These are phyloP conservation scores for Merodon equestris DNA, from an alignment of 2,888 invertebrate genomes.

Conservation along the genomic window DNA sequence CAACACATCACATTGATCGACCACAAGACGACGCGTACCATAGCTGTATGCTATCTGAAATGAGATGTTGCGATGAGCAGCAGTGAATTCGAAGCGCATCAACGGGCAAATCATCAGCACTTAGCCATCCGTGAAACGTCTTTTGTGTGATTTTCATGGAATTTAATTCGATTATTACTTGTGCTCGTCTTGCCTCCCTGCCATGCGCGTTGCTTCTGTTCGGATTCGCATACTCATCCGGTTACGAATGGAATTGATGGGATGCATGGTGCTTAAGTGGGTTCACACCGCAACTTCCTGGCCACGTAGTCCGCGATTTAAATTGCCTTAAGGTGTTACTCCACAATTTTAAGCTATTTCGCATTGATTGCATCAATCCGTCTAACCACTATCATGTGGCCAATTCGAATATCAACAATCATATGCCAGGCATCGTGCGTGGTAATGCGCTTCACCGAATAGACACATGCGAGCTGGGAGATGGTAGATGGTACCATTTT, in stretches of 20 bases:
- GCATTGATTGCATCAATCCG: constrained; percentile 62
- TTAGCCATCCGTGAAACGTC: constrained; percentile 66
- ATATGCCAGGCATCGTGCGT: too few relatives aligned
- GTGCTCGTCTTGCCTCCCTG: constrained; percentile 1
- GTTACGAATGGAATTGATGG: constrained; percentile 62
- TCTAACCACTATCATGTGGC: too few relatives aligned
- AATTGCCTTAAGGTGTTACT: constrained; percentile 67
- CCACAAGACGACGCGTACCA: too few relatives aligned
- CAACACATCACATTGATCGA: too few relatives aligned
- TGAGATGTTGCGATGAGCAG: constrained; percentile 55
- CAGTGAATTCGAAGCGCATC: too few relatives aligned
- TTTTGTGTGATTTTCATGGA: constrained; percentile 68
- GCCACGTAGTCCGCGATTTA: constrained; percentile 57
- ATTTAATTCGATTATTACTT: constrained; percentile 67
- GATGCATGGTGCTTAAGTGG: constrained; percentile 39
- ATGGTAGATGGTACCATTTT: too few relatives aligned
- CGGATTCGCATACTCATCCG: constrained; percentile 22
- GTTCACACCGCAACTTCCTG: constrained; percentile 68
- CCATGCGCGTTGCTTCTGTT: not conserved
- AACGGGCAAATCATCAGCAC: constrained; percentile 57
- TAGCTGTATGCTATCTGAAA: constrained; percentile 26
- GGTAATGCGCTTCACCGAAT: too few relatives aligned
- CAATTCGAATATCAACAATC: too few relatives aligned
- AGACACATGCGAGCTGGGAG: too few relatives aligned
- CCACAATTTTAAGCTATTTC: constrained; percentile 64